These are phyloP conservation scores for Zhengitettix transpicula DNA, from an alignment of 2,888 invertebrate genomes.

Conservation along the genomic window DNA sequence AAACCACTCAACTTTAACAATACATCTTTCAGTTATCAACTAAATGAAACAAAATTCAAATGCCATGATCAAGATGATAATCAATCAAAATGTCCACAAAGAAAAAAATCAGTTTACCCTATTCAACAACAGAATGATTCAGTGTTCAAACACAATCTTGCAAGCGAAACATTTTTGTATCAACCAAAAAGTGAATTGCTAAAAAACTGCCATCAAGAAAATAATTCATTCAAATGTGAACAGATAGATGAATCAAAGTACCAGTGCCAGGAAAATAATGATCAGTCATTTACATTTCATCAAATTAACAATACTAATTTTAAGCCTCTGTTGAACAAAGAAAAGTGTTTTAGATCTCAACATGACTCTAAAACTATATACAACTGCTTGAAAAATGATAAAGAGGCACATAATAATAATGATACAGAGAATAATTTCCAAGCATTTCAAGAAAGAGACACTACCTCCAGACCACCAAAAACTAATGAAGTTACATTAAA, in stretches of 20 bases:
- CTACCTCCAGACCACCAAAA: background rate
- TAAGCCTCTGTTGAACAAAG: background rate
- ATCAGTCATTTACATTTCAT: background rate
- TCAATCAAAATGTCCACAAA: background rate
- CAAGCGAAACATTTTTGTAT: no score
- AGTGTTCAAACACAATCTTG: no score
- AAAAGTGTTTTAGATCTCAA: background rate
- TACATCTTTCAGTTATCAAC: background rate
- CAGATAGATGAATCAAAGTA: no score
- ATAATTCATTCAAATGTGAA: no score
- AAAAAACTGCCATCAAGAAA: no score
- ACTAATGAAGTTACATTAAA: background rate
- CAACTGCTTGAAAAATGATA: background rate
- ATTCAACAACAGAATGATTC: background rate
- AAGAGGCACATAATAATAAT: background rate
- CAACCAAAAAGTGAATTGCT: no score
- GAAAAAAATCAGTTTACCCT: background rate
- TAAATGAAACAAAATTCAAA: background rate
- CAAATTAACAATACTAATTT: background rate
- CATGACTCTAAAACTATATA: background rate
- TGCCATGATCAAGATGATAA: background rate
- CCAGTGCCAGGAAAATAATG: background rate
- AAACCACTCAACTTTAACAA: background rate
- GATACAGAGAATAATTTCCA: background rate
- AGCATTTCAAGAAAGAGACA: background rate